Base-by-base conservation (phyloP, 2,113 vertebrate species). In the Istiophorus platypterus region DNA sequence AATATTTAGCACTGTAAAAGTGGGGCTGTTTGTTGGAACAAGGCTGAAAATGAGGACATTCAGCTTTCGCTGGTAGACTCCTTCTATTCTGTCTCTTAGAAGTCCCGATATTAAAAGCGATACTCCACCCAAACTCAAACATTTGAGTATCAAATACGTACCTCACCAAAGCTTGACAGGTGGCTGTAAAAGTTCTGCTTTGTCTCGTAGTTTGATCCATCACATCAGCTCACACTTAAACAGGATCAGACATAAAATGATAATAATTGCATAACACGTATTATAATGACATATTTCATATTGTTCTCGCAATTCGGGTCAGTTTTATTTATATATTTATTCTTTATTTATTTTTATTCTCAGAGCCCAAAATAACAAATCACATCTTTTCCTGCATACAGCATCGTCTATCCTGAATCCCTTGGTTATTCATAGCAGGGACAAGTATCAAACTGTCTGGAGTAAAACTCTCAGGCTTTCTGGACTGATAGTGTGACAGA, bases 1-100 rank as follows among this genome's bases (percentile, higher is more conserved):
- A 92, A 92, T 69, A 91, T 3, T 67, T 20, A 80, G 34, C 49
- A 61, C 26, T 65, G 29, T 71, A 39, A 70, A 71, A 39, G 3
- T 39, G 0, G 13, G 45, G 1, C 6, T 72, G 69, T 59, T 86
- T 81, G 74, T 70, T 82, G 51, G 63, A 80, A 80, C 26, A 80
- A 85, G 76, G 24, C 11, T 63, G 12, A 66, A 75, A 80, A 75
- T 63, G 3, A 52, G 63, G 29, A 47, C 42, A 15, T 7, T 56
- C 42, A 63, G 64, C 49, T 57, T 79, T 41, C 8, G 72, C 54
- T 18, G 24, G 31, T 4, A 71, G 22, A 66, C 4, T 4, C 15
- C 12, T 9, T 72, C 24, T 22, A 18, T 29, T 57, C 26, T 54
- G 57, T 29, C 27, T 59, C 54, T 34, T 45, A 12, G 39, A 80